A percentile compares a stretch with the other conserved stretches of the same genome.
Conservation (phyloP, 2,888 invertebrate species). For the Zelleria hepariella region DNA sequence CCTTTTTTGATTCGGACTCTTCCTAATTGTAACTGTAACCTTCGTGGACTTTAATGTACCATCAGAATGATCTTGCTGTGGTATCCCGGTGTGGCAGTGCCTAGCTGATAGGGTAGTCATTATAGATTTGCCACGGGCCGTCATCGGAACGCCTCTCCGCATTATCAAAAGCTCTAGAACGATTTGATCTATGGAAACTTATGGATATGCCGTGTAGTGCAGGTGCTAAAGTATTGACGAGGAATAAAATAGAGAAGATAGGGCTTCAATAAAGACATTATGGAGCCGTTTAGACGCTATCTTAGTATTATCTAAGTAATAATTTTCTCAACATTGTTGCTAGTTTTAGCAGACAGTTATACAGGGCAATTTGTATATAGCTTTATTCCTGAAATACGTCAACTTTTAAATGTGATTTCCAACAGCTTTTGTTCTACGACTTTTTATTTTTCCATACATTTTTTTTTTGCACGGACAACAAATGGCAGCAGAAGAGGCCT, state of each 20-base stretch:
- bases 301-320: neutral
- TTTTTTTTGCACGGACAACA: too few relatives aligned
- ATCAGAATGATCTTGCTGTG: too few relatives aligned
- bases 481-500: too few relatives aligned
- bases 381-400: too few relatives aligned
- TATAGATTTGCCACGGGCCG: constrained; percentile 5
- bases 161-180: neutral
- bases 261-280: neutral
- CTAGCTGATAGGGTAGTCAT: neutral
- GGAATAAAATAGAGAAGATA: neutral
- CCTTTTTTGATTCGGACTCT: too few relatives aligned
- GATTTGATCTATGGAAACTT: neutral
- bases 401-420: too few relatives aligned
- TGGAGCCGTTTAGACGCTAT: neutral
- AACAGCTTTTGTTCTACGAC: too few relatives aligned
- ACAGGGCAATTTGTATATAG: too few relatives aligned
- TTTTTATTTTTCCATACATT: neutral
- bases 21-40: too few relatives aligned
- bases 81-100: too few relatives aligned
- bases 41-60: too few relatives aligned
- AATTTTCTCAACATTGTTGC: neutral
- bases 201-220: neutral
- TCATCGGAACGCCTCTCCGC: neutral
- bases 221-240: neutral
- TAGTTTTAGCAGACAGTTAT: neutral